Base-by-base conservation (phyloP, 2,888 invertebrate genomes). In the Eledona agricola region DNA sequence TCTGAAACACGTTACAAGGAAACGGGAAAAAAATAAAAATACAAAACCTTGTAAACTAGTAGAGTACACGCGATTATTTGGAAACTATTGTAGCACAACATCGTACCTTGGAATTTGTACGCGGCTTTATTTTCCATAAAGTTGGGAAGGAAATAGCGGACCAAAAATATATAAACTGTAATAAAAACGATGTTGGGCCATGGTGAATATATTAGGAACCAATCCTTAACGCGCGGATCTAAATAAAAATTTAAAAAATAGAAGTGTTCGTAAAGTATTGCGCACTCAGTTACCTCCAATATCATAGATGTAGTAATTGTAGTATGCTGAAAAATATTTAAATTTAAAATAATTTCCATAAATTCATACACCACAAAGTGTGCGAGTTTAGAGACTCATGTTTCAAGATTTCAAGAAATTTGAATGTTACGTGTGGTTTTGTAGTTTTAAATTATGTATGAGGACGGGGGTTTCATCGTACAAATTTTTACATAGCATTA, bases 81-180 rank as follows among this genome's bases (percentile, higher is more conserved):
- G 32, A 84, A 70, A 9, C 89, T 75, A 72, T 95, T 94, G 77
- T 94, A 95, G 63, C 82, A 77, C 51, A 85, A 81, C 58, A 94
- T 85, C 16, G 87, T 70, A 1, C 72, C 78, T 58, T 83, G 83
- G 15, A 93, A 74, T 4, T 85, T 75, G 67, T 82, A 87, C 0
- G 93, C 81, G 55, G 81, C 78, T 40, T 86, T 80, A 61, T 83
- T 74, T 66, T 79, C 80, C 93, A 94, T 95, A 62, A 81, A 82
- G 5, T 71, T 66, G 6, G 85, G 85, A 9, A 84, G 80, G 57
- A 76, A 70, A 11, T 78, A 76, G 26, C 77, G 71, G 20, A 84
- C 75, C 60, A 81, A 77, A 17, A 70, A 64, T 28, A 83, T 56
- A 63, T 83, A 83, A 34, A 79, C 69, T 26, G 73, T 42, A 10